Conservation (phyloP, 2,797 vertebrate species). For the Enteromius unitaeniatus region DNA sequence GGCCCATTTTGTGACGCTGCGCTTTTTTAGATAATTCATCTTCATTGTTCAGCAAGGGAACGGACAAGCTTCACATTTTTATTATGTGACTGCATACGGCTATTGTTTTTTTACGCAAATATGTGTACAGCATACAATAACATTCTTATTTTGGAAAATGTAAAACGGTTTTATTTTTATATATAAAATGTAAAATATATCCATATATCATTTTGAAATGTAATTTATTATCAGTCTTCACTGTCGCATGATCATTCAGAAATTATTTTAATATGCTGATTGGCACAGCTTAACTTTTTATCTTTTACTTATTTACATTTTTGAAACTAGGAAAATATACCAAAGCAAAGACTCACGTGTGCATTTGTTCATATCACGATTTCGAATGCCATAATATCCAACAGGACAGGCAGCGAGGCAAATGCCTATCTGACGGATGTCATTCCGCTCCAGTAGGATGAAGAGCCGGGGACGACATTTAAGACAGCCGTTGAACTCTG, state of each 20-base stretch:
- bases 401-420: slow-evolving; percentile 94
- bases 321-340: background rate
- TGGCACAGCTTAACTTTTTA: background rate
- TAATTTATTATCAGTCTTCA: background rate
- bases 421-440: slow-evolving; percentile 94
- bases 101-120: background rate
- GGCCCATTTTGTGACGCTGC: background rate
- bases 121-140: background rate
- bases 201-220: background rate
- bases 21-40: background rate
- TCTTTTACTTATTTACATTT: background rate
- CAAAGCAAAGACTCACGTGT: slow-evolving; percentile 84
- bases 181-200: background rate
- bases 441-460: slow-evolving; percentile 95
- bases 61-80: background rate
- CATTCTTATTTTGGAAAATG: background rate
- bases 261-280: background rate
- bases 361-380: slow-evolving; percentile 97
- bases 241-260: background rate
- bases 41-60: background rate
- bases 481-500: slow-evolving; percentile 96
- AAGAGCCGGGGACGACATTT: slow-evolving; percentile 97
- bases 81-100: background rate
- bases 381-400: slow-evolving; percentile 95
- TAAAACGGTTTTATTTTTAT: background rate